A percentile compares a stretch with the other conserved stretches of the same genome.
Conservation (phyloP, 2,113 vertebrate species). For the Onychorhynchus coronatus region DNA sequence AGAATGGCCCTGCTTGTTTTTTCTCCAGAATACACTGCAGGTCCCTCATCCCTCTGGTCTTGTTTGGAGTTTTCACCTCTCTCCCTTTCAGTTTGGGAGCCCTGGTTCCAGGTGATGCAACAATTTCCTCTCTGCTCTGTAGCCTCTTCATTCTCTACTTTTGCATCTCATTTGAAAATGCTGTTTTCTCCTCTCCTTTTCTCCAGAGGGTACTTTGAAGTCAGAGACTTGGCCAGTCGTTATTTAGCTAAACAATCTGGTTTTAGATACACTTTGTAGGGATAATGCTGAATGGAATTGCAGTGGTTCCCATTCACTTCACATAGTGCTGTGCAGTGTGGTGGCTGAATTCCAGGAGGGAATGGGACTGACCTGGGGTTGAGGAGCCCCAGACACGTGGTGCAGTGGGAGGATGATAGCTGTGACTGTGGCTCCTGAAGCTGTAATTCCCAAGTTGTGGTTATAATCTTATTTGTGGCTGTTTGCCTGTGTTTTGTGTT, state of each 20-base stretch:
- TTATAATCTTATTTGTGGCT: neutral
- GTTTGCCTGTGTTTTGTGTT: neutral
- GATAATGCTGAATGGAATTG: neutral
- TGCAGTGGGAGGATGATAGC: fast-evolving
- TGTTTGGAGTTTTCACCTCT: neutral
- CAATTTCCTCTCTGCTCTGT: neutral
- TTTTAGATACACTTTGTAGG: fast-evolving
- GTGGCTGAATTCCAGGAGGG: neutral
- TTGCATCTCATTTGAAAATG: neutral
- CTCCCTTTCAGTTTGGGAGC: neutral
- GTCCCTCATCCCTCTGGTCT: neutral
- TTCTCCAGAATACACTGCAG: neutral
- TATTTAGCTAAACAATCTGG: neutral
- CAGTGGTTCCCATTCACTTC: neutral
- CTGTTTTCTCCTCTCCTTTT: neutral
- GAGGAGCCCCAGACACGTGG: neutral
- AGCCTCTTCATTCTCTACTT: neutral
- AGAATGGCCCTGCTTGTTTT: neutral
- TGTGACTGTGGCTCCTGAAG: neutral
- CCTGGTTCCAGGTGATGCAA: neutral
- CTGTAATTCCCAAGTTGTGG: neutral
- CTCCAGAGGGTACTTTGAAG: neutral
- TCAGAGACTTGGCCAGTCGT: neutral
- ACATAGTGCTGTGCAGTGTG: fast-evolving
- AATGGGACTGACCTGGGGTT: fast-evolving